Evolutionary conservation across 53 echinoderm and acorn worm genomes (phyloP).

Genomic region (Hippasteria phrygiana): DNA sequence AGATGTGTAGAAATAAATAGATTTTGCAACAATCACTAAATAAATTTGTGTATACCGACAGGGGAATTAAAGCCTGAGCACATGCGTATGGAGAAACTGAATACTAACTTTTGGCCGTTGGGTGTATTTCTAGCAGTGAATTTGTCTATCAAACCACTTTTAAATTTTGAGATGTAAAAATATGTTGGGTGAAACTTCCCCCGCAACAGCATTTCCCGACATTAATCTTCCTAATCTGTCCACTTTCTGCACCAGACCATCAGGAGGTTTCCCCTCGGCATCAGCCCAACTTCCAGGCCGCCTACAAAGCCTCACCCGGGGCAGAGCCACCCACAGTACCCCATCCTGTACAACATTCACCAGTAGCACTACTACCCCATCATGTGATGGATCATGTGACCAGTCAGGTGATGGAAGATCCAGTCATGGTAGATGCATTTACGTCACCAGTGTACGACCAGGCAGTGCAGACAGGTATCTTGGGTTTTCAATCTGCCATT

Average conservation of each 20-base stretch:
- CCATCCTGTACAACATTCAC: conserved; percentile 52
- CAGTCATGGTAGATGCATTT: conserved; percentile 65
- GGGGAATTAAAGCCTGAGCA: too few relatives aligned
- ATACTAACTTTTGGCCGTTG: too few relatives aligned
- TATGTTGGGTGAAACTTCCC: neutral
- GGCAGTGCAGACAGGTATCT: conserved; percentile 88
- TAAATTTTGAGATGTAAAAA: too few relatives aligned
- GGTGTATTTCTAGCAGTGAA: too few relatives aligned
- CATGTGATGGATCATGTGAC: conserved; percentile 35
- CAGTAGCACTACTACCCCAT: neutral
- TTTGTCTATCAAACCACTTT: too few relatives aligned
- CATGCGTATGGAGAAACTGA: too few relatives aligned
- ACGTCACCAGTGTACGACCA: conserved; percentile 84
- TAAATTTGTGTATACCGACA: too few relatives aligned
- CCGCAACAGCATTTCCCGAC: neutral
- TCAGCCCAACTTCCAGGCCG: neutral
- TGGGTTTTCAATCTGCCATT: neutral
- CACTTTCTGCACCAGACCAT: conserved; percentile 1
- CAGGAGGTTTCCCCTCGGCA: conserved; percentile 7
- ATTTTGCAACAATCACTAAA: too few relatives aligned
- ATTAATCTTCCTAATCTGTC: neutral
- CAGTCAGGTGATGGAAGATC: neutral
- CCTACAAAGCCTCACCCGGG: conserved; percentile 33
- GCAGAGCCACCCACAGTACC: conserved; percentile 24
- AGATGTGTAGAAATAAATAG: too few relatives aligned